phyloP scores from a whole-genome alignment of 1,140 invertebrate species.

The Camponotus pennsylvanicus region DNA sequence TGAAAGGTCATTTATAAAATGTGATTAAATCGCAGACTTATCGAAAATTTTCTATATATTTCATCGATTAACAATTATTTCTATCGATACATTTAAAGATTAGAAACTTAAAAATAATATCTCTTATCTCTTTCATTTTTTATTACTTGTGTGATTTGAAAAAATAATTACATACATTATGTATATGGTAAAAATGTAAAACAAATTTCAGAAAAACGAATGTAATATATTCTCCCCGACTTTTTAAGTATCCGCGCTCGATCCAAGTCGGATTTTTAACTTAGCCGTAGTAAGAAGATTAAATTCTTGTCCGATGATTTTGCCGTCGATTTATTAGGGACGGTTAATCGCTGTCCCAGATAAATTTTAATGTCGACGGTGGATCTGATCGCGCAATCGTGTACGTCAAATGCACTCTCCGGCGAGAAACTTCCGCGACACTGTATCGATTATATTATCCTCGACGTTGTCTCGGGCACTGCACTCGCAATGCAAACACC shows the following conservation, averaged over 20 bases:
- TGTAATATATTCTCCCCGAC: not conserved
- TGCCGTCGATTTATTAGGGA: slow-evolving; percentile 11
- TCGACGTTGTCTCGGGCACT: slow-evolving; percentile 12
- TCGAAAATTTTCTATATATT: not conserved
- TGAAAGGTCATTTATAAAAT: not conserved
- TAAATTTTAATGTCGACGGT: slow-evolving; percentile 8
- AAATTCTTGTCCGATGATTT: slow-evolving; percentile 9
- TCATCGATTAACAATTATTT: not conserved
- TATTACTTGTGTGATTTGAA: not conserved
- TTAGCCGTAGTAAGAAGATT: not conserved
- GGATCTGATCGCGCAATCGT: slow-evolving; percentile 48
- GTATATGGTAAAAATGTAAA: not conserved
- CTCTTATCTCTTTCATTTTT: not conserved
- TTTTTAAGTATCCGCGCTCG: not conserved
- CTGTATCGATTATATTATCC: slow-evolving; percentile 66
- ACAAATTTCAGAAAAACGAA: not conserved
- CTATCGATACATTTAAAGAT: not conserved
- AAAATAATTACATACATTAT: not conserved
- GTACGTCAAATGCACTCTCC: slow-evolving; percentile 54
- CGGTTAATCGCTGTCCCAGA: slow-evolving; percentile 27
- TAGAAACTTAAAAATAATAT: no score
- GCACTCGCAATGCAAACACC: slow-evolving; percentile 18
- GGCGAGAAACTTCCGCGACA: slow-evolving; percentile 49
- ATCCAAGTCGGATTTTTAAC: slow-evolving; percentile 14
- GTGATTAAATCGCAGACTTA: slow-evolving; percentile 31